phyloP scores from a whole-genome alignment of 2,888 invertebrate genomes.

The Thysanoteuthis rhombus region DNA sequence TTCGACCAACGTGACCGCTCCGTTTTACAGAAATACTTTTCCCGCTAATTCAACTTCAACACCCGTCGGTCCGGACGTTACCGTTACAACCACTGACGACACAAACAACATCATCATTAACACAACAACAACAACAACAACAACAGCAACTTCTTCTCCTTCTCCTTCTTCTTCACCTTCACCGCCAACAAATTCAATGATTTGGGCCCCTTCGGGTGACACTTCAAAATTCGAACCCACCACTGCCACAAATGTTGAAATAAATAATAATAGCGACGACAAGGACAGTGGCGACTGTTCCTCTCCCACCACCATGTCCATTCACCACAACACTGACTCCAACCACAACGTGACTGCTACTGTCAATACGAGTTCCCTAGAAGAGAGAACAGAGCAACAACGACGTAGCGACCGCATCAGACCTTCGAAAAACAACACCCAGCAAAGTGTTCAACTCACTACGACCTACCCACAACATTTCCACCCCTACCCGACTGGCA shows the following conservation, averaged over 20 bases:
- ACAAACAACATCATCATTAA: background rate
- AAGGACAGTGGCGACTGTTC: background rate
- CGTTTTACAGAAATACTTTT: too few relatives aligned
- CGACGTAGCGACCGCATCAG: background rate
- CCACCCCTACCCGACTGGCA: background rate
- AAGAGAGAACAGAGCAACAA: background rate
- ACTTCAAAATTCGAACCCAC: background rate
- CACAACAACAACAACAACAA: too few relatives aligned
- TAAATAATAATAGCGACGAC: too few relatives aligned
- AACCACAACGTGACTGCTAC: background rate
- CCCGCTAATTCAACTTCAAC: background rate
- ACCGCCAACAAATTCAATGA: background rate
- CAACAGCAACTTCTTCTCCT: too few relatives aligned
- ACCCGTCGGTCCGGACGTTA: background rate
- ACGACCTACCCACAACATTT: background rate
- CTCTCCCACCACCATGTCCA: background rate
- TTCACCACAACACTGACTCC: background rate
- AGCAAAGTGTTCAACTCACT: background rate
- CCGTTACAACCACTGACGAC: background rate
- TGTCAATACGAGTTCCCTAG: background rate
- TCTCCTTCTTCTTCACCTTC: background rate
- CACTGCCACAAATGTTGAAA: background rate
- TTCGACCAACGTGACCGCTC: background rate
- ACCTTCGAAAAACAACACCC: slow-evolving; percentile 12
- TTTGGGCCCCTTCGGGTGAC: too few relatives aligned